These are phyloP conservation scores for Amniataba percoides DNA, from an alignment of 2,797 vertebrate genomes.

Conservation along the genomic window DNA sequence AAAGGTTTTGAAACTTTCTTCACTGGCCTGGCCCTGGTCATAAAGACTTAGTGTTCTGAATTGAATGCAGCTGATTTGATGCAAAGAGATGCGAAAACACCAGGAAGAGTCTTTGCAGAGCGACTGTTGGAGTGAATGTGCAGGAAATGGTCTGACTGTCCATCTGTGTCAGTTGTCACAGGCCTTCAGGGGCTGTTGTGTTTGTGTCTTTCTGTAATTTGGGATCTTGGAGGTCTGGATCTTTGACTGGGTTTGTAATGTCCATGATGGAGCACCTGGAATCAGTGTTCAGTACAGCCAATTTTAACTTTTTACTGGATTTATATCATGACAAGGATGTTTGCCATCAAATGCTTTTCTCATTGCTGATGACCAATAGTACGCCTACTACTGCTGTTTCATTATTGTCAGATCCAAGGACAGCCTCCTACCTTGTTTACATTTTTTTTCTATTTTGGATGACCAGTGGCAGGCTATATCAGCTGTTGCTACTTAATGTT, in stretches of 20 bases:
- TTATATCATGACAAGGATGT: background rate
- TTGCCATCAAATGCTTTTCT: background rate
- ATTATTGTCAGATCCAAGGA: too few relatives aligned
- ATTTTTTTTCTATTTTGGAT: too few relatives aligned
- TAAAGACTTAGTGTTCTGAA: background rate
- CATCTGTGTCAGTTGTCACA: background rate
- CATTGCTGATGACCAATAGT: background rate
- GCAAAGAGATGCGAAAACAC: background rate
- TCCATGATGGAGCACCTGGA: background rate
- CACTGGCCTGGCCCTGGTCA: background rate
- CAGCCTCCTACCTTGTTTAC: too few relatives aligned
- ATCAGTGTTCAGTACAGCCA: background rate
- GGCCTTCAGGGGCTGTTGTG: background rate
- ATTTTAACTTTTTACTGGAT: background rate
- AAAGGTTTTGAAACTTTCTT: background rate
- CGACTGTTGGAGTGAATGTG: background rate
- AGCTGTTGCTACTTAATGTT: background rate
- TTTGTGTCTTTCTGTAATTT: background rate
- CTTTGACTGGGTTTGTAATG: background rate
- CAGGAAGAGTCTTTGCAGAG: background rate
- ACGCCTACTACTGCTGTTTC: too few relatives aligned
- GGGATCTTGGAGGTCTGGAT: background rate
- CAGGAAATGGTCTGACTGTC: background rate
- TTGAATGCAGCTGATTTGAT: constrained; percentile 1
- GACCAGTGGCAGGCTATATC: too few relatives aligned